Evolutionary conservation across 2,888 invertebrate species (phyloP).

Genomic region (Micropterix aruncella): DNA sequence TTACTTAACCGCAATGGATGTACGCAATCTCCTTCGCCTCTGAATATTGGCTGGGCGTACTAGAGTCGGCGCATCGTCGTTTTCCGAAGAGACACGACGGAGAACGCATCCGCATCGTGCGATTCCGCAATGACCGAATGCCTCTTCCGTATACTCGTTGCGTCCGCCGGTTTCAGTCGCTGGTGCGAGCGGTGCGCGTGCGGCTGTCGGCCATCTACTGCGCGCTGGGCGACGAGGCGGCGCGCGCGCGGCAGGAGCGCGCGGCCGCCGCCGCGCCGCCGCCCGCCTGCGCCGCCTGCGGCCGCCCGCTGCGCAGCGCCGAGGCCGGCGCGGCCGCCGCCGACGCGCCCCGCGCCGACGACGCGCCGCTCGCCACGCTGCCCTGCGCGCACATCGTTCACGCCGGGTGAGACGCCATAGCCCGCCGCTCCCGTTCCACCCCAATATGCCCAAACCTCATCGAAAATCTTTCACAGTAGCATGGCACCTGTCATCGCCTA

Average conservation of each 20-base stretch:
- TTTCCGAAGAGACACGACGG: too few species aligned
- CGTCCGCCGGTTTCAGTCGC: too few species aligned
- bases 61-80: too few species aligned
- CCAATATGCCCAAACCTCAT: constrained; percentile 1
- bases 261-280: constrained; percentile 55
- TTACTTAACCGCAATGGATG: too few species aligned
- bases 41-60: too few species aligned
- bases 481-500: too few species aligned
- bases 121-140: neutral
- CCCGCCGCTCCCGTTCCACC: too few species aligned
- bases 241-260: constrained; percentile 59
- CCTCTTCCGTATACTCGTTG: too few species aligned
- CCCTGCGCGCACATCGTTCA: constrained; percentile 83
- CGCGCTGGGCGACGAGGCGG: constrained; percentile 68
- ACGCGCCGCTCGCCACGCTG: constrained; percentile 53
- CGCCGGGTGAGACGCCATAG: constrained; percentile 48
- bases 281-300: constrained; percentile 70
- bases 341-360: constrained; percentile 30
- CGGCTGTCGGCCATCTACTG: constrained; percentile 70
- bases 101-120: neutral
- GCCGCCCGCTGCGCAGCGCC: constrained; percentile 63
- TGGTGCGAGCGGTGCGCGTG: constrained; percentile 65
- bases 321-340: constrained; percentile 41
- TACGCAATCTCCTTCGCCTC: too few species aligned
- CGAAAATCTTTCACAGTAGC: too few species aligned